Evolutionary conservation across 2,797 vertebrate species (phyloP), one percentile per base, ranked within the genome.

Genomic region (Valencia hispanica): DNA sequence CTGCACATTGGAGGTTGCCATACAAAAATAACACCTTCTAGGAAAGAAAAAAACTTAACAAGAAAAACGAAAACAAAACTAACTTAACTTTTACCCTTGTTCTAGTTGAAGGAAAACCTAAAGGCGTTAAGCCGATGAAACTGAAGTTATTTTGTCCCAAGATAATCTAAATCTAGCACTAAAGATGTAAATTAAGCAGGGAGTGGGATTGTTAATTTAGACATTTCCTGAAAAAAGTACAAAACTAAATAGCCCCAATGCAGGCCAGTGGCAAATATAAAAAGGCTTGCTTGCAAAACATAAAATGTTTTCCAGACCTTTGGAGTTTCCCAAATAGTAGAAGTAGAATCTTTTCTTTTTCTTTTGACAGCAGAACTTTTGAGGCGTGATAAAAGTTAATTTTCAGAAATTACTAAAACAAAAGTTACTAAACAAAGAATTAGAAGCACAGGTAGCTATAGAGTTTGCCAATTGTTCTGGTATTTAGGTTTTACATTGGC

Each of bases 381-480:
- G 73, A 77, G 68, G 81, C 69, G 87, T 93, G 88, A 92, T 84
- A 90, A 91, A 78, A 92, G 92, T 92, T 88, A 92, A 83, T 88
- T 83, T 80, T 85, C 84, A 80, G 82, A 86, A 77, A 91, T 86
- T 81, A 84, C 79, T 87, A 86, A 87, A 92, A 87, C 73, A 79
- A 75, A 85, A 81, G n/a, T 86, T 81, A 84, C 79, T 87, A 86
- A 87, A 92, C 86, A 72, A 79, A 75, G 84, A 81, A 86, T 80
- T 92, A 86, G 87, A 89, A 90, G 88, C 85, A 88, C 93, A 95
- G 93, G 93, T 94, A 92, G 90, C 87, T 70, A 90, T 91, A 90
- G 81, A 92, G 86, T 84, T 72, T 53, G 72, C 47, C 70, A 43
- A 48, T 59, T 83, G 81, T 57, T 89, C 87, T 79, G 36, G 39